Percentiles rank a stretch among this genome's conserved stretches.
phyloP scores from a whole-genome alignment of 2,888 invertebrate genomes.

The Psylliodes chrysocephalus region DNA sequence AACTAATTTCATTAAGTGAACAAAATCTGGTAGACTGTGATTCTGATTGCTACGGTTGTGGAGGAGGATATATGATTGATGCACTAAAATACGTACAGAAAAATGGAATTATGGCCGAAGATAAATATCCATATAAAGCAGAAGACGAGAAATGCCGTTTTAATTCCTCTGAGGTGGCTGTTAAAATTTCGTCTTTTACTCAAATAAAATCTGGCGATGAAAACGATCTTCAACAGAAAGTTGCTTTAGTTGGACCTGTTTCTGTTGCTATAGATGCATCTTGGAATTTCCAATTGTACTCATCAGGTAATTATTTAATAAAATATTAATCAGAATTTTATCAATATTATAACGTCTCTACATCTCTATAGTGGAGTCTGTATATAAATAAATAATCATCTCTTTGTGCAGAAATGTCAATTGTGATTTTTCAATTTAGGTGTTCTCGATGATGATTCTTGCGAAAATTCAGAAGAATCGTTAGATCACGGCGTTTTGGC shows the following conservation, averaged over 20 bases:
- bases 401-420: neutral
- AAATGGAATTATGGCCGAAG: slow-evolving; percentile 45
- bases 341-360: too few species aligned
- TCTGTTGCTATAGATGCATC: slow-evolving; percentile 41
- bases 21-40: slow-evolving; percentile 48
- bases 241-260: slow-evolving; percentile 43
- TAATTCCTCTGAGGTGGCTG: neutral
- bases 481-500: slow-evolving; percentile 74
- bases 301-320: slow-evolving; percentile 26
- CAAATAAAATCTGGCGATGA: slow-evolving; percentile 30
- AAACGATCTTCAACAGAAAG: slow-evolving; percentile 34
- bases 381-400: too few species aligned
- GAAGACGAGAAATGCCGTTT: slow-evolving; percentile 22
- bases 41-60: slow-evolving; percentile 33
- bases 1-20: slow-evolving; percentile 42
- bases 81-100: slow-evolving; percentile 43
- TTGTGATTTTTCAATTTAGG: neutral
- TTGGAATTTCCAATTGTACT: slow-evolving; percentile 36
- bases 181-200: neutral
- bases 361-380: too few species aligned
- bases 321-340: neutral
- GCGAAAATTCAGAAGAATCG: neutral
- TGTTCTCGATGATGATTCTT: neutral
- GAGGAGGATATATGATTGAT: slow-evolving; percentile 38
- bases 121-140: slow-evolving; percentile 45